A percentile compares a stretch with the other conserved stretches of the same genome.
These are phyloP conservation scores for Pyrochroa serraticornis DNA, from an alignment of 2,888 invertebrate species.

Conservation along the genomic window DNA sequence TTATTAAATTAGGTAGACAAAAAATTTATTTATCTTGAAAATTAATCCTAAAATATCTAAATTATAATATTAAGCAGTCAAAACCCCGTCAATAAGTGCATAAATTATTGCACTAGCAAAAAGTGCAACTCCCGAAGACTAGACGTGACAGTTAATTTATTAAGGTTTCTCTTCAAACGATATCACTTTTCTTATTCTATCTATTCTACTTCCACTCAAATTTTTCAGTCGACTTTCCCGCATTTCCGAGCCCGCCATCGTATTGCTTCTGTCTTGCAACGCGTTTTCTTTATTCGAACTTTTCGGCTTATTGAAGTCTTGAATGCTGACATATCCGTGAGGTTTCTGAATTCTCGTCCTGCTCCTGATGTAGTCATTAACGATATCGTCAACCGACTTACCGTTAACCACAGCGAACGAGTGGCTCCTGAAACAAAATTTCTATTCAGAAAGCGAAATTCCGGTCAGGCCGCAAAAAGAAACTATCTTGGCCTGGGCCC, in stretches of 20 bases:
- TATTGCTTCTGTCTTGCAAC: slow-evolving; percentile 60
- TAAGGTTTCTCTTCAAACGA: slow-evolving; percentile 49
- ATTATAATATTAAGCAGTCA: slow-evolving; percentile 4
- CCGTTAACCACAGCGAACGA: slow-evolving; percentile 70
- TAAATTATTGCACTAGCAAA: slow-evolving; percentile 21
- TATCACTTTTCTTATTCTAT: slow-evolving; percentile 51
- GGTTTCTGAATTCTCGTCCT: slow-evolving; percentile 57
- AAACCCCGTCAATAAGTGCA: slow-evolving; percentile 8
- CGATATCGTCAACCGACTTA: slow-evolving; percentile 69
- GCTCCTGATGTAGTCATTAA: slow-evolving; percentile 50
- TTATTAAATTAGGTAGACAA: no score
- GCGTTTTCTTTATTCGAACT: slow-evolving; percentile 60
- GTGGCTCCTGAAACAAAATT: slow-evolving; percentile 48
- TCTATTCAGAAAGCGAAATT: no score
- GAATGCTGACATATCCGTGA: slow-evolving; percentile 58
- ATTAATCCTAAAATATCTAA: background rate
- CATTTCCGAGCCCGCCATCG: slow-evolving; percentile 34
- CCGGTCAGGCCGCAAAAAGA: no score
- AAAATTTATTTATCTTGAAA: no score
- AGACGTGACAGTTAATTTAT: background rate
- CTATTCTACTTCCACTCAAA: slow-evolving; percentile 41
- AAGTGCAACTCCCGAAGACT: background rate
- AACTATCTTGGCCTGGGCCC: no score
- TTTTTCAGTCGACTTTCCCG: slow-evolving; percentile 16
- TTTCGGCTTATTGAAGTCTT: slow-evolving; percentile 54